Evolutionary conservation across 2,797 vertebrate species (phyloP).

Genomic region (Ataeniobius toweri): DNA sequence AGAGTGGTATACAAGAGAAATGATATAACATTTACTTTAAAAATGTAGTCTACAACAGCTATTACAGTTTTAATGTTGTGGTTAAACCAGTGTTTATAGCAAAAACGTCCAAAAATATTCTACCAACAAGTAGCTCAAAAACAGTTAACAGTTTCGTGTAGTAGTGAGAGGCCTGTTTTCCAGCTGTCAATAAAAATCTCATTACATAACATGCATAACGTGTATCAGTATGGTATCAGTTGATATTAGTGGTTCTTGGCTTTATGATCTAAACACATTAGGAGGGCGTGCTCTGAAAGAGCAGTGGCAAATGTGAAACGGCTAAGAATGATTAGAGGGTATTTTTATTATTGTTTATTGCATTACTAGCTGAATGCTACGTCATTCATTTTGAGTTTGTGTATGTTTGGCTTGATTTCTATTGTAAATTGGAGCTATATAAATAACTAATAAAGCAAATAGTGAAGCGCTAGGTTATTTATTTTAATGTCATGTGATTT

Average conservation of each 20-base stretch:
- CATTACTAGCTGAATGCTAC: background rate
- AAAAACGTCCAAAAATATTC: background rate
- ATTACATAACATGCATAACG: background rate
- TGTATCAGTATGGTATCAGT: background rate
- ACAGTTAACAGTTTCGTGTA: background rate
- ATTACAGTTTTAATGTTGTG: background rate
- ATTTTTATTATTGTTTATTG: background rate
- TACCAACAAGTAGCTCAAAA: background rate
- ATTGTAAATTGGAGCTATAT: background rate
- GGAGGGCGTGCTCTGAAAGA: too few relatives aligned
- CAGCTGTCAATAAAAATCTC: background rate
- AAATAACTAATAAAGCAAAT: background rate
- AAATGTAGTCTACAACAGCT: background rate
- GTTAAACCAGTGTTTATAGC: background rate
- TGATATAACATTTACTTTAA: background rate
- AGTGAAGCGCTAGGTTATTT: background rate
- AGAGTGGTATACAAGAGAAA: background rate
- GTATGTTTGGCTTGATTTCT: too few relatives aligned
- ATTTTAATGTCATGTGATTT: too few relatives aligned
- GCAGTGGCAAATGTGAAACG: background rate
- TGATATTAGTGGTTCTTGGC: background rate
- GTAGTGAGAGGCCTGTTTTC: background rate
- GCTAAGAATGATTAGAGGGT: background rate
- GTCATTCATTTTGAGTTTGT: background rate
- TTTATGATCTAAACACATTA: background rate